Evolutionary conservation across 2,888 invertebrate genomes (phyloP).

Genomic region (Eupithecia subumbrata): DNA sequence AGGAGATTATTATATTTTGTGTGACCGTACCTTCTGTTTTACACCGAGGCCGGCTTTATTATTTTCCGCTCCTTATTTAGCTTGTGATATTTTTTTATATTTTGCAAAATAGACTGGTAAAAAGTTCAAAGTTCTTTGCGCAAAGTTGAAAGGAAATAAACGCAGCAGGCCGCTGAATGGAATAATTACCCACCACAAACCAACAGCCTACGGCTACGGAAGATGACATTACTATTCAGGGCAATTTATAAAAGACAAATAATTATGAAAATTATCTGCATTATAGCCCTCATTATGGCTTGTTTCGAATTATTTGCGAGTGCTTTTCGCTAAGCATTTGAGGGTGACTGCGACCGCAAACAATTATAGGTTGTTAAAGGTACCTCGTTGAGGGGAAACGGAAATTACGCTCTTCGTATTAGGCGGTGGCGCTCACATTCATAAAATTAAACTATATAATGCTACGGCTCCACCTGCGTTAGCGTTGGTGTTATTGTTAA

Average conservation of each 20-base stretch:
- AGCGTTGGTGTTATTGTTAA: no score
- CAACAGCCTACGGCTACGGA: constrained; percentile 56
- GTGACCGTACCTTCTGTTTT: background rate
- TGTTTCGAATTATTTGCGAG: constrained; percentile 63
- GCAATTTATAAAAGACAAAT: constrained; percentile 62
- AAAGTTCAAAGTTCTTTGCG: background rate
- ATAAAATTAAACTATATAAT: background rate
- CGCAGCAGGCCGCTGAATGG: constrained; percentile 31
- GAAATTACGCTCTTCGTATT: constrained; percentile 24
- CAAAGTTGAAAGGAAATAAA: constrained; percentile 19
- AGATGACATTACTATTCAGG: constrained; percentile 60
- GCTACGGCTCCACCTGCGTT: no score
- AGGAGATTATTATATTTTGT: no score
- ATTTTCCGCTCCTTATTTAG: background rate
- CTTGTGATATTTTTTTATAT: background rate
- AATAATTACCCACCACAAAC: constrained; percentile 39
- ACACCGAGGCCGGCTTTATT: background rate
- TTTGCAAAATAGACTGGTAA: background rate
- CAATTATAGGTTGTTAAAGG: constrained; percentile 55
- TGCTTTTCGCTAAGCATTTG: constrained; percentile 36
- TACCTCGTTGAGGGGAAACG: constrained; percentile 49
- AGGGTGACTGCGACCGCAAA: constrained; percentile 57
- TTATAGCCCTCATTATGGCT: constrained; percentile 56
- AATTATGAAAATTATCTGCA: constrained; percentile 60
- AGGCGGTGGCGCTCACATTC: background rate